Percentiles rank a stretch among this genome's conserved stretches.
phyloP scores from a whole-genome alignment of 2,888 invertebrate species.

The Electrophaes corylata region DNA sequence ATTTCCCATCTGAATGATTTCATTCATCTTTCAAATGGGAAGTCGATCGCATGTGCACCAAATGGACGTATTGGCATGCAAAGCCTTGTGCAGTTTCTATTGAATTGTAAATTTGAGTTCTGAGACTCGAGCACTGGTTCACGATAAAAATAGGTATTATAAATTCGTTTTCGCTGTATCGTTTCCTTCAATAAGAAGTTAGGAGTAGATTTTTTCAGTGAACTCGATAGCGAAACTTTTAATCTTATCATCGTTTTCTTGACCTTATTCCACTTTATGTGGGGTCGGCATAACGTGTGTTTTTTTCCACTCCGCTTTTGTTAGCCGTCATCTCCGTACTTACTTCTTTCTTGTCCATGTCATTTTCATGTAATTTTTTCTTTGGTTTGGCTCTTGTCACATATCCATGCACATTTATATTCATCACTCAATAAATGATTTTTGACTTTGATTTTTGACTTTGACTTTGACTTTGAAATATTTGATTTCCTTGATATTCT shows the following conservation, averaged over 20 bases:
- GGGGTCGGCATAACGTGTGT: too few species aligned
- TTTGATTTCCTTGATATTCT: too few species aligned
- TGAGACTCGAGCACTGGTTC: constrained; percentile 68
- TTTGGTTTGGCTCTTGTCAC: too few species aligned
- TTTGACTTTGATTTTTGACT: too few species aligned
- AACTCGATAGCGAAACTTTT: neutral
- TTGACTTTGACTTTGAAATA: too few species aligned
- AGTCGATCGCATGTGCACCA: constrained; percentile 78
- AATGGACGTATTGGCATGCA: constrained; percentile 82
- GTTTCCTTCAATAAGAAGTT: constrained; percentile 17
- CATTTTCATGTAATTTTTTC: too few species aligned
- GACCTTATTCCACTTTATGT: too few species aligned
- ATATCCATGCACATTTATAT: too few species aligned
- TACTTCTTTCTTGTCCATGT: too few species aligned
- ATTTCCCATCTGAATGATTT: constrained; percentile 74
- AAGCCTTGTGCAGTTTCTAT: constrained; percentile 81
- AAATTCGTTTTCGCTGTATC: constrained; percentile 48
- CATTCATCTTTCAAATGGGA: constrained; percentile 78
- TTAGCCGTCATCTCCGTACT: too few species aligned
- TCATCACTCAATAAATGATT: too few species aligned
- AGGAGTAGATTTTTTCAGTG: constrained; percentile 1
- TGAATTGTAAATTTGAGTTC: constrained; percentile 81
- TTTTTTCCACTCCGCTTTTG: too few species aligned
- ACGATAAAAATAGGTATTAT: constrained; percentile 59
- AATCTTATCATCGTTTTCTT: neutral